Evolutionary conservation across 2,888 invertebrate genomes (phyloP).

Genomic region (Plagodis dolabraria): DNA sequence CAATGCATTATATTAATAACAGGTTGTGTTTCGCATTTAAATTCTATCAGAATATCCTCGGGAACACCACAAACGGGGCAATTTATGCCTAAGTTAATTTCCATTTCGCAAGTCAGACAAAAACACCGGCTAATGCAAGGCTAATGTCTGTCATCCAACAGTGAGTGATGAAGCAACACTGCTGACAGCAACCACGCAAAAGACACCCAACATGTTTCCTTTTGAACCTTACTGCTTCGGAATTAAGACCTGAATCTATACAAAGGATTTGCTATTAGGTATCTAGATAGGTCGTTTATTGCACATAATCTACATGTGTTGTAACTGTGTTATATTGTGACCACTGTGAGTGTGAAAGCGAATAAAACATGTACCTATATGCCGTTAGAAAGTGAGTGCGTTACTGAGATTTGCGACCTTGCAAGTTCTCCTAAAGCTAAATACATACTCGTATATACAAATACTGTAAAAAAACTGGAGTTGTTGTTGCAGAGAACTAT

Average conservation of each 20-base stretch:
- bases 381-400: conserved; percentile 31
- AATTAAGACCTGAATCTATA: conserved; percentile 11
- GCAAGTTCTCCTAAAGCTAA: not conserved
- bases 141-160: conserved; percentile 35
- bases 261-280: not conserved
- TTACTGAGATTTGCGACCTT: conserved; percentile 12
- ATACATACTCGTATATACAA: too few relatives aligned
- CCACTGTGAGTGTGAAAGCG: conserved; percentile 22
- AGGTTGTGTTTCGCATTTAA: too few relatives aligned
- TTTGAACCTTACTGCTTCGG: not conserved
- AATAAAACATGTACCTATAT: conserved; percentile 17
- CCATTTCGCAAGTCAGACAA: conserved; percentile 34
- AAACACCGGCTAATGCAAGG: conserved; percentile 29
- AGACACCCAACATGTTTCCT: not conserved
- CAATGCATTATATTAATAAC: too few relatives aligned
- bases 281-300: conserved; percentile 12
- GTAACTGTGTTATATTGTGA: conserved; percentile 14
- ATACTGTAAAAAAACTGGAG: too few relatives aligned
- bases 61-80: too few relatives aligned
- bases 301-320: conserved; percentile 22
- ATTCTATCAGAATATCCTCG: too few relatives aligned
- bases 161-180: conserved; percentile 22
- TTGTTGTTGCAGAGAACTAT: too few relatives aligned
- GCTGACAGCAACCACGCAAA: not conserved
- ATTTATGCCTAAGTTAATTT: conserved; percentile 21